These are phyloP conservation scores for Serinus canaria DNA, from an alignment of 2,113 vertebrate genomes.

Conservation along the genomic window DNA sequence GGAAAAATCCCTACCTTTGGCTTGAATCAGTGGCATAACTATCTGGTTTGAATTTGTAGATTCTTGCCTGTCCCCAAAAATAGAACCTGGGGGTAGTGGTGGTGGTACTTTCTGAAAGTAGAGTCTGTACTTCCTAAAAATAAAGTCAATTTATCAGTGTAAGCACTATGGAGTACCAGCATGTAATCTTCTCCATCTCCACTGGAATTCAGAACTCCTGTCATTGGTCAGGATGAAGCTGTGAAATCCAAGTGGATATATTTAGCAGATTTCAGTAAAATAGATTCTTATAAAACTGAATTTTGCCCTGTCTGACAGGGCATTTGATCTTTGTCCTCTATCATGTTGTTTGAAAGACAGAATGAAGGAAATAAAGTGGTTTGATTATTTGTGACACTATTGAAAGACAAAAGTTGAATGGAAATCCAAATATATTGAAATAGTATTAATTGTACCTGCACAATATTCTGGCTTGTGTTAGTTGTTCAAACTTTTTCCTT, in stretches of 20 bases:
- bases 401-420: not conserved
- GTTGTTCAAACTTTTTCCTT: not conserved
- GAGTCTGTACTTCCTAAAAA: conserved; percentile 30
- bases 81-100: not conserved
- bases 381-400: not conserved
- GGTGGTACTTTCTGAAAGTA: conserved; percentile 2
- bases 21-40: not conserved
- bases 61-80: not conserved
- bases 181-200: not conserved
- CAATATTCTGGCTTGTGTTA: not conserved
- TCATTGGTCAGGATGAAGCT: not conserved
- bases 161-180: not conserved
- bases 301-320: not conserved
- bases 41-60: not conserved
- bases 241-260: not conserved
- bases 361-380: not conserved
- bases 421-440: not conserved
- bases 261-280: conserved; percentile 1
- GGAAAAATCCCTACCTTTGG: not conserved
- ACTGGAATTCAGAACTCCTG: not conserved
- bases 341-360: not conserved
- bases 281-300: not conserved
- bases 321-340: not conserved
- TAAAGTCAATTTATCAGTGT: not conserved
- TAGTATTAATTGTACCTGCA: not conserved